phyloP scores from a whole-genome alignment of 2,797 vertebrate genomes.

The Peromyscus melanophrys region DNA sequence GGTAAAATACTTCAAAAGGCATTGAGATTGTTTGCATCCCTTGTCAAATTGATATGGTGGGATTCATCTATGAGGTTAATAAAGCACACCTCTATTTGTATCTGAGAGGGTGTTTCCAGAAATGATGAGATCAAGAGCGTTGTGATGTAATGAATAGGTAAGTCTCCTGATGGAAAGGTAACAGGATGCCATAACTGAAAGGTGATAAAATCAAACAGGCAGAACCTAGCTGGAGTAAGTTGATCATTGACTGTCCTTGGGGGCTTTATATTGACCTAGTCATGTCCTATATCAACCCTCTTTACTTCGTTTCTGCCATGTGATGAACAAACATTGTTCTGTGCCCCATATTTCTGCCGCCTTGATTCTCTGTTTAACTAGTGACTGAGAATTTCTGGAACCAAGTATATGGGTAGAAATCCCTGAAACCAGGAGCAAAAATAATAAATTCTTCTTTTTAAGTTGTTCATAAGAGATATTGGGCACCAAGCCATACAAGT shows the following conservation, averaged over 20 bases:
- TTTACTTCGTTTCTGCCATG: neutral
- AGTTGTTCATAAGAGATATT: neutral
- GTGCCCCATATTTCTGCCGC: neutral
- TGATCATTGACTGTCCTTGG: neutral
- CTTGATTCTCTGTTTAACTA: neutral
- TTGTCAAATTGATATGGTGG: neutral
- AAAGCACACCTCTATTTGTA: neutral
- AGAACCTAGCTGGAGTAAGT: neutral
- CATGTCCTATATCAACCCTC: neutral
- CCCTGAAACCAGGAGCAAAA: neutral
- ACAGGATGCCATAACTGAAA: neutral
- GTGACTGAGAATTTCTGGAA: neutral
- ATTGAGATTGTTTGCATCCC: neutral
- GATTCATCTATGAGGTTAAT: accelerated
- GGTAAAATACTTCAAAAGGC: neutral
- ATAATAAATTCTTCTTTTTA: neutral
- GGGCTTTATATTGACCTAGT: too few species aligned
- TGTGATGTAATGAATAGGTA: neutral
- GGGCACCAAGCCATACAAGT: neutral
- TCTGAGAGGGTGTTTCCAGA: neutral
- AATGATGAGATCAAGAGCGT: neutral
- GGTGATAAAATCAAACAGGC: neutral
- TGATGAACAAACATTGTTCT: neutral
- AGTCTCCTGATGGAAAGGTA: neutral
- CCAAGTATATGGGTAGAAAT: neutral